phyloP scores from a whole-genome alignment of 2,888 invertebrate species.

The Chironomus riparius region DNA sequence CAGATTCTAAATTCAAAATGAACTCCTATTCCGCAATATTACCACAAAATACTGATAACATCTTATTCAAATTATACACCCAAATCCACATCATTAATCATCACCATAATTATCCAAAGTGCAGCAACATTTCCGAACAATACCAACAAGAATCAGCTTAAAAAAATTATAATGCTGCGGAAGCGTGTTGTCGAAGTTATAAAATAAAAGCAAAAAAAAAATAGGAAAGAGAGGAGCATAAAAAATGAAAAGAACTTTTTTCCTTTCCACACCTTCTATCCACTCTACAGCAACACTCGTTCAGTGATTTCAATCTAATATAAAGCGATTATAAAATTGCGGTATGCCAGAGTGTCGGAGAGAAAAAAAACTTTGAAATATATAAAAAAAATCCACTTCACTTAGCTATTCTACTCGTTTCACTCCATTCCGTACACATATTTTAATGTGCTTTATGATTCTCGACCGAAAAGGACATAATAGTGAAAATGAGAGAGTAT shows the following conservation, averaged over 20 bases:
- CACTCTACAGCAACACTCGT: neutral
- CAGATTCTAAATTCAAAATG: too few species aligned
- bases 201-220: neutral
- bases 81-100: too few species aligned
- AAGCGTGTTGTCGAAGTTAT: slow-evolving; percentile 24
- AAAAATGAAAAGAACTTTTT: neutral
- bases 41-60: too few species aligned
- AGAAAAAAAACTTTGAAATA: too few species aligned
- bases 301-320: slow-evolving; percentile 13
- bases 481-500: too few species aligned
- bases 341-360: neutral
- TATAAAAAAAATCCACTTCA: too few species aligned
- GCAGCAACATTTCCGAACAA: too few species aligned
- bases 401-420: too few species aligned
- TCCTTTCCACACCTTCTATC: neutral
- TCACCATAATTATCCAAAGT: too few species aligned
- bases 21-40: too few species aligned
- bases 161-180: slow-evolving; percentile 22
- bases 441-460: neutral
- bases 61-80: too few species aligned
- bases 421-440: neutral
- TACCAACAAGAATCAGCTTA: too few species aligned
- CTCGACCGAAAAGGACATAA: neutral
- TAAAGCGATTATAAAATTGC: slow-evolving; percentile 19
- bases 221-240: neutral